Evolutionary conservation across 2,888 invertebrate species (phyloP).

Genomic region (Lycia hirtaria): DNA sequence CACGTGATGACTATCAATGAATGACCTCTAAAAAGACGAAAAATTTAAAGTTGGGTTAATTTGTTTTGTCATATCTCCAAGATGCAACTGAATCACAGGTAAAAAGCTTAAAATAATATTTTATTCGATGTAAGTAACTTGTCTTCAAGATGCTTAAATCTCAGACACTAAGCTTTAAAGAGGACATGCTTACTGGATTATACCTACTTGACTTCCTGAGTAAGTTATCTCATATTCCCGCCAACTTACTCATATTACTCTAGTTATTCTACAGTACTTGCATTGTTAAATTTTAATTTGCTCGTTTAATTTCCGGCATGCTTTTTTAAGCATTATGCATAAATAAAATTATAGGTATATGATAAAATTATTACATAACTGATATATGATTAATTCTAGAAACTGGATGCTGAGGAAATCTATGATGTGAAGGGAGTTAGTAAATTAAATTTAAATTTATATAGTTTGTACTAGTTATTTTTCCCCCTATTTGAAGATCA

Average conservation of each 20-base stretch:
- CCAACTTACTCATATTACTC: background rate
- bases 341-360: slow-evolving; percentile 12
- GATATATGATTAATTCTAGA: slow-evolving; percentile 9
- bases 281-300: slow-evolving; percentile 16
- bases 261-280: background rate
- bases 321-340: slow-evolving; percentile 22
- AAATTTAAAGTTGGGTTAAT: too few relatives aligned
- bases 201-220: slow-evolving; percentile 5
- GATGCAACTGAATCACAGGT: too few relatives aligned
- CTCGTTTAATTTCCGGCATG: slow-evolving; percentile 24
- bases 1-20: too few relatives aligned
- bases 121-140: too few relatives aligned
- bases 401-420: slow-evolving; percentile 4
- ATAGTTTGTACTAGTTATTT: slow-evolving; percentile 1
- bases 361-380: background rate
- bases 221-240: background rate
- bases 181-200: slow-evolving; percentile 11
- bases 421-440: slow-evolving; percentile 4
- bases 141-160: background rate
- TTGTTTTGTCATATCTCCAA: too few relatives aligned
- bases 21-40: too few relatives aligned
- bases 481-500: background rate
- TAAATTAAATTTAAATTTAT: background rate
- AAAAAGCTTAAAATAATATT: too few relatives aligned
- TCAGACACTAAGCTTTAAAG: slow-evolving; percentile 18